phyloP scores from a whole-genome alignment of 2,797 vertebrate genomes.

The Heterohyrax brucei region DNA sequence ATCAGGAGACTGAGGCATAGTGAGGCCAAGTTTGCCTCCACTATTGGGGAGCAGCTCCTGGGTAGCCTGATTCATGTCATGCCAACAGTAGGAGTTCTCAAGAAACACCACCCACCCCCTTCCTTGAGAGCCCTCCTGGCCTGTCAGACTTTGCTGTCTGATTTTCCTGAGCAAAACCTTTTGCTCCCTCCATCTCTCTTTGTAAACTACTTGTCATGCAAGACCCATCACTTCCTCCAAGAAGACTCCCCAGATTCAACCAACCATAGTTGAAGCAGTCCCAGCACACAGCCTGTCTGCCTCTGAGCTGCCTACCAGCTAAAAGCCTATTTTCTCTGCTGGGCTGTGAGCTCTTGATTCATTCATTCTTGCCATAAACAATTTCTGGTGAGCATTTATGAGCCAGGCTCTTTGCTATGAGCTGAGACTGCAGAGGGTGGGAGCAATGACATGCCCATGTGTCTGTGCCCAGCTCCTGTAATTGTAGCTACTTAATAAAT shows the following conservation, averaged over 20 bases:
- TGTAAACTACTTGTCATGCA: not conserved
- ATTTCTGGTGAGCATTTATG: fast-evolving
- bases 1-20: not conserved
- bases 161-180: not conserved
- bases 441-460: fast-evolving
- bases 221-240: not conserved
- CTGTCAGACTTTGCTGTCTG: too few relatives aligned
- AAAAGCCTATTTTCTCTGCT: not conserved
- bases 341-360: not conserved
- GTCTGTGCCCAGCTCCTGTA: not conserved
- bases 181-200: not conserved
- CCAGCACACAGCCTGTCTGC: not conserved
- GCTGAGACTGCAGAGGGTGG: not conserved
- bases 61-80: fast-evolving
- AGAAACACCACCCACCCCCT: fast-evolving
- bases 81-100: not conserved
- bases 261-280: not conserved
- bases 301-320: not conserved
- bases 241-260: not conserved
- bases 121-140: not conserved
- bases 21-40: not conserved
- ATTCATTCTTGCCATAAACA: fast-evolving
- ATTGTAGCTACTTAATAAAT: not conserved
- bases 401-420: not conserved
- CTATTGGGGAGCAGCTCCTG: too few relatives aligned